Base-by-base conservation (phyloP, 2,113 vertebrate genomes). In the Oceanites oceanicus region DNA sequence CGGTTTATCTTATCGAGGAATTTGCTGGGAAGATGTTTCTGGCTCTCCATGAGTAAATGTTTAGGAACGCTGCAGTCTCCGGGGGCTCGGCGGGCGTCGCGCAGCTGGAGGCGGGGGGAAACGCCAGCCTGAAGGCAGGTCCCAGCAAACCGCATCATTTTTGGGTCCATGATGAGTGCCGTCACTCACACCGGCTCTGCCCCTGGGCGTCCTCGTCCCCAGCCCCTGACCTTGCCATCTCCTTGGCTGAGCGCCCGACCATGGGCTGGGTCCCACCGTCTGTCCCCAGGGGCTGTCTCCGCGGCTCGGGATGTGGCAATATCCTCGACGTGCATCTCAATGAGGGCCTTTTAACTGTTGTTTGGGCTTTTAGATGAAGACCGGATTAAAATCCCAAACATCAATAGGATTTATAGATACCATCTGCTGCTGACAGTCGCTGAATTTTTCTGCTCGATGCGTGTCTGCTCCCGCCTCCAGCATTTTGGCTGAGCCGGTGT, bases 141-240 rank as follows among this genome's bases (percentile, higher is more conserved):
- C 47, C 49, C 3, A 5, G 30, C 73, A 23, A n/a, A 81, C 38
- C 55, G 62, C 58, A 27, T n/a, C 4, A 11, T 10, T 30, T 14
- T 40, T 1, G 29, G 82, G 38, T 18, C 61, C 2, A 0, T 25
- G 50, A 22, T 32, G 56, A 40, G 11, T 53, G 66, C 94, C 10
- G 5, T 34, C 22, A 3, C 27, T 22, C 8, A 4, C 0, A 1
- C 25, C 0, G 0, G 10, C 42, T 56, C 0, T 1, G 30, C 25
- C 11, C 23, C 55, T 0, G 0, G 9, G n/a, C 15, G 6, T 66
- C 61, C 23, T 18, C 2, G 2, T 53, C 21, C 38, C 7, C 50
- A 58, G 34, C 50, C 20, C 11, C 34, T 0, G 23, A n/a, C 4
- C 32, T 55, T 26, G 53, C 32, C 3, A 0, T n/a, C 38, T 53